phyloP scores from a whole-genome alignment of 2,797 vertebrate species.

The Mastacembelus armatus region DNA sequence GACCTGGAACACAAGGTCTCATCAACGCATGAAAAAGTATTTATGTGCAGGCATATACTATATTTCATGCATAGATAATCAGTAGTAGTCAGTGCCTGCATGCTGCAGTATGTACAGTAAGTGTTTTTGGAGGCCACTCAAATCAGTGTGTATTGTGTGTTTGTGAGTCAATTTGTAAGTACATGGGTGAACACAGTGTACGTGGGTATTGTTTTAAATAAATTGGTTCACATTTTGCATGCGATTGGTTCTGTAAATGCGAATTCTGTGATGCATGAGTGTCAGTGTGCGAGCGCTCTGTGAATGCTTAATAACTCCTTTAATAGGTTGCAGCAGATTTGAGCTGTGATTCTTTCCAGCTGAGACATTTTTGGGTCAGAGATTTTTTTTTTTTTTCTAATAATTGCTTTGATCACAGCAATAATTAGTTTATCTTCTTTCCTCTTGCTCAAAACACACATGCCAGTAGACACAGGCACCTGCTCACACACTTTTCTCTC shows the following conservation, averaged over 20 bases:
- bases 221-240: slow-evolving; percentile 24
- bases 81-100: slow-evolving; percentile 9
- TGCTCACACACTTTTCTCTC: slow-evolving; percentile 28
- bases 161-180: slow-evolving; percentile 26
- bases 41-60: neutral
- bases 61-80: slow-evolving; percentile 30
- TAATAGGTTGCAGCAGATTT: slow-evolving; percentile 72
- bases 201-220: slow-evolving; percentile 37
- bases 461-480: slow-evolving; percentile 24
- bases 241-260: slow-evolving; percentile 33
- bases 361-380: slow-evolving; percentile 78
- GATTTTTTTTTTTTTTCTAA: slow-evolving; percentile 37
- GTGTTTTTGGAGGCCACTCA: neutral
- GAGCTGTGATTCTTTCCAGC: slow-evolving; percentile 70
- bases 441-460: slow-evolving; percentile 24
- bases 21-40: neutral
- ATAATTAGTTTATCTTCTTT: slow-evolving; percentile 70
- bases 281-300: slow-evolving; percentile 18
- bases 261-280: slow-evolving; percentile 44
- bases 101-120: neutral
- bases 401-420: slow-evolving; percentile 79
- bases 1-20: neutral
- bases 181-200: neutral
- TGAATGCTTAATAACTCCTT: slow-evolving; percentile 54
- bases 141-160: neutral